Base-by-base conservation (phyloP, 2,797 vertebrate genomes). In the Alauda arvensis region DNA sequence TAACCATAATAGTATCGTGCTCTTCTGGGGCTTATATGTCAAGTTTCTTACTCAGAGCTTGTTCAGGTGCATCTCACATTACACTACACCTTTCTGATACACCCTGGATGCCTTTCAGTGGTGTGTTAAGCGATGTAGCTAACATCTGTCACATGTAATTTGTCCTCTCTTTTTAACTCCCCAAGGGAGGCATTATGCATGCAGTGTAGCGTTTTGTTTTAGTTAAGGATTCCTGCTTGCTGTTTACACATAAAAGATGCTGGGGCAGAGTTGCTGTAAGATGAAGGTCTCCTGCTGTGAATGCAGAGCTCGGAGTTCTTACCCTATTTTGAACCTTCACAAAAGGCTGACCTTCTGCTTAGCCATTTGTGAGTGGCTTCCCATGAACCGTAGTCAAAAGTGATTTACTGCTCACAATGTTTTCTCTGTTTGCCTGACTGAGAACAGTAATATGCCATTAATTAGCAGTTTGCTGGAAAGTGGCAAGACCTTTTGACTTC, bases 131-230 rank as follows among this genome's bases (percentile, higher is more conserved):
- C 90, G 92, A 90, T 90, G 90, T 91, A 90, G 87, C 63, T 88
- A 95, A 90, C 92, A 93, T 91, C 90, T 94, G 93, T 80, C 93
- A 93, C 77, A 87, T 52, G 52, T 80, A 92, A 91, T 95, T 89
- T 90, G 85, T 91, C 90, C 83, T 87, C 79, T 91, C 70, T 69
- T 77, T 90, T 85, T 66, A 62, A 46, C 45, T 89, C 87, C 90
- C 82, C 87, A 66, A 89, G 94, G 89, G 87, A 91, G 63, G 33
- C 75, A 94, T 94, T 93, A 91, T 72, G 77, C 66, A 88, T 55
- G 70, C 63, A 72, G 77, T 72, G 63, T 83, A 81, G 39, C 0
- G 0, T 83, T 94, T 90, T 93, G 74, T 60, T 93, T 92, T 93
- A 92, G 84, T 94, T 94, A 90, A 87, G 84, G 63, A 83, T 89